Percentiles rank a stretch among this genome's conserved stretches.
These are phyloP conservation scores for Heliconius himera DNA, from an alignment of 1,140 invertebrate genomes.

Conservation along the genomic window DNA sequence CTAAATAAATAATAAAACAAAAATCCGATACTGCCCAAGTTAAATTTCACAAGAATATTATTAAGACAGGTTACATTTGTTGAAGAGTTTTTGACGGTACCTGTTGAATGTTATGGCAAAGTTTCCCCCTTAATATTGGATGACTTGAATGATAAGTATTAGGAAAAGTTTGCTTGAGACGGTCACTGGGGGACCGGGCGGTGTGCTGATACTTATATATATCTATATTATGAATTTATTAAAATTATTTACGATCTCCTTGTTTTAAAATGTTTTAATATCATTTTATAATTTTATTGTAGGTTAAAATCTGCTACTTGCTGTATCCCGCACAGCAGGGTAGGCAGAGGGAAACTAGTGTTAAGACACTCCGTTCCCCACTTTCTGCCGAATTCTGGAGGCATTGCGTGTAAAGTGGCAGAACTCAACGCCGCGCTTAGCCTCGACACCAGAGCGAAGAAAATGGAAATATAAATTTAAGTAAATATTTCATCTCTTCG, in stretches of 20 bases:
- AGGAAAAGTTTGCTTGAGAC: not conserved
- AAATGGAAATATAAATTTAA: too few relatives aligned
- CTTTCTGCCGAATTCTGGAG: too few relatives aligned
- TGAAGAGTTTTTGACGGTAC: constrained; percentile 3
- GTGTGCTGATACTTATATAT: not conserved
- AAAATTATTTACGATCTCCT: not conserved
- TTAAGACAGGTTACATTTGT: constrained; percentile 1
- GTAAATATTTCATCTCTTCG: too few relatives aligned
- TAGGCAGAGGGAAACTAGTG: too few relatives aligned
- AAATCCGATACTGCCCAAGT: not conserved
- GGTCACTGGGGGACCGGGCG: constrained; percentile 5
- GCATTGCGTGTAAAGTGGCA: too few relatives aligned
- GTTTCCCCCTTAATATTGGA: constrained; percentile 7
- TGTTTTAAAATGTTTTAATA: not conserved
- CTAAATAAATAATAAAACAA: not conserved
- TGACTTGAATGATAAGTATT: constrained; percentile 16
- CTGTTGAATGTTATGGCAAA: constrained; percentile 4
- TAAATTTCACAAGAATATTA: constrained; percentile 8
- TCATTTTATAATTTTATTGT: too few relatives aligned
- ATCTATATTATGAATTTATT: not conserved
- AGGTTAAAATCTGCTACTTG: too few relatives aligned
- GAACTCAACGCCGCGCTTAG: too few relatives aligned
- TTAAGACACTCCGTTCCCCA: too few relatives aligned
- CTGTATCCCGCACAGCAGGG: too few relatives aligned
- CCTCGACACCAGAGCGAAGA: too few relatives aligned